Percentiles rank a stretch among this genome's conserved stretches.
These are phyloP conservation scores for Galaxias olidus DNA, from an alignment of 2,797 vertebrate genomes.

Conservation along the genomic window DNA sequence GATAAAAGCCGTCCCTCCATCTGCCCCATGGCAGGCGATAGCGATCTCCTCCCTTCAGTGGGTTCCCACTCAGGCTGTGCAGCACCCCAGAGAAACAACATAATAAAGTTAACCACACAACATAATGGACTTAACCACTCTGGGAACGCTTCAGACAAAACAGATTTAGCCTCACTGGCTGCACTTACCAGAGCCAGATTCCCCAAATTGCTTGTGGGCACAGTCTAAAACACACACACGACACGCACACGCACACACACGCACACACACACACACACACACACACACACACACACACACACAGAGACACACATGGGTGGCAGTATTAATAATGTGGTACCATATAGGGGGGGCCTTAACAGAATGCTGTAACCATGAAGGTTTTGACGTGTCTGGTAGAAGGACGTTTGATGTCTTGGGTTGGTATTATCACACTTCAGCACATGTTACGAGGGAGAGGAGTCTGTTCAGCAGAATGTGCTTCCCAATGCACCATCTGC, in stretches of 20 bases:
- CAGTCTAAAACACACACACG: neutral
- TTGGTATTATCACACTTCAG: conserved; percentile 7
- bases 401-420: conserved; percentile 8
- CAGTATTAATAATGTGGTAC: conserved; percentile 29
- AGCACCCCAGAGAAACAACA: conserved; percentile 53
- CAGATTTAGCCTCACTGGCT: conserved; percentile 44
- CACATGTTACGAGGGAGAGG: neutral
- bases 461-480: neutral
- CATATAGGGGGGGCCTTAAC: conserved; percentile 15
- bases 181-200: conserved; percentile 45
- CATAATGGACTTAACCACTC: conserved; percentile 61
- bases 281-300: neutral
- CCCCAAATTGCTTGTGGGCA: conserved; percentile 39
- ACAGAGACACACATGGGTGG: neutral
- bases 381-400: conserved; percentile 9
- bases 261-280: neutral
- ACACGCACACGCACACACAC: too few species aligned
- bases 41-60: conserved; percentile 69
- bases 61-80: conserved; percentile 61
- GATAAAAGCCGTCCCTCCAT: conserved; percentile 56
- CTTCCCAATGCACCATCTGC: conserved; percentile 1
- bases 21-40: conserved; percentile 63
- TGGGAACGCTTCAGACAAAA: conserved; percentile 60
- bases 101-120: conserved; percentile 61
- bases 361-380: conserved; percentile 1